Percentiles rank a stretch among this genome's conserved stretches.
phyloP scores from a whole-genome alignment of 30 jellyfish, hydroid and myxozoan species.

The Cassiopea xamachana region DNA sequence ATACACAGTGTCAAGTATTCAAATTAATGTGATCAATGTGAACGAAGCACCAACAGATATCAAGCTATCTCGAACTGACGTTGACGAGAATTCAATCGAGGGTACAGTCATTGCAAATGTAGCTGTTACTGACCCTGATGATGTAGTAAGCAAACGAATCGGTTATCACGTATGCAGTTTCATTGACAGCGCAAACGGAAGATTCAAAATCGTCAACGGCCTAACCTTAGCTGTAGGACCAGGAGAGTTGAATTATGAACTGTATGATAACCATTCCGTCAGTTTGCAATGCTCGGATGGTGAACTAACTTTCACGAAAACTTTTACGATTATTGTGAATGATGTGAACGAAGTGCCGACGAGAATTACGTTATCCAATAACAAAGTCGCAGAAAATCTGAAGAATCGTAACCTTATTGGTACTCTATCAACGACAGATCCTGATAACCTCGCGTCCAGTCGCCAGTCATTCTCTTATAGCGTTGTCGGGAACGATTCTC shows the following conservation, averaged over 20 bases:
- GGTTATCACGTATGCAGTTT: slow-evolving; percentile 36
- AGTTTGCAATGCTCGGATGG: slow-evolving; percentile 80
- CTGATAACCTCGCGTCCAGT: slow-evolving; percentile 55
- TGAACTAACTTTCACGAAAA: slow-evolving; percentile 16
- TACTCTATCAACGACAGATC: slow-evolving; percentile 71
- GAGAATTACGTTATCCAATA: slow-evolving; percentile 45
- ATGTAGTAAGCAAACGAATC: background rate
- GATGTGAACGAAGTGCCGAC: slow-evolving; percentile 94
- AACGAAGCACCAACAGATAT: slow-evolving; percentile 87
- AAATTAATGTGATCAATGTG: slow-evolving; percentile 63
- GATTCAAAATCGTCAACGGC: slow-evolving; percentile 30
- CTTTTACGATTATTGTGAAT: slow-evolving; percentile 43
- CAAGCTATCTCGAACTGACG: slow-evolving; percentile 31
- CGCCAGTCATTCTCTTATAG: slow-evolving; percentile 73
- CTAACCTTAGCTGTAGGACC: slow-evolving; percentile 62
- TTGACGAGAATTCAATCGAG: slow-evolving; percentile 71
- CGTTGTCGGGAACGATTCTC: slow-evolving; percentile 60
- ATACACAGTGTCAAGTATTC: slow-evolving; percentile 13
- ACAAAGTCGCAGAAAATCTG: slow-evolving; percentile 59
- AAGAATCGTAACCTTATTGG: slow-evolving; percentile 46
- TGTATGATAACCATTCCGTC: slow-evolving; percentile 2
- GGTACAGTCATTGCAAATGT: slow-evolving; percentile 74
- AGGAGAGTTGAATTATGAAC: slow-evolving; percentile 68
- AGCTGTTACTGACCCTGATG: slow-evolving; percentile 82
- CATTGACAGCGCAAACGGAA: slow-evolving; percentile 51